phyloP scores from a whole-genome alignment of 2,797 vertebrate genomes.

The Phylloscopus collybita region DNA sequence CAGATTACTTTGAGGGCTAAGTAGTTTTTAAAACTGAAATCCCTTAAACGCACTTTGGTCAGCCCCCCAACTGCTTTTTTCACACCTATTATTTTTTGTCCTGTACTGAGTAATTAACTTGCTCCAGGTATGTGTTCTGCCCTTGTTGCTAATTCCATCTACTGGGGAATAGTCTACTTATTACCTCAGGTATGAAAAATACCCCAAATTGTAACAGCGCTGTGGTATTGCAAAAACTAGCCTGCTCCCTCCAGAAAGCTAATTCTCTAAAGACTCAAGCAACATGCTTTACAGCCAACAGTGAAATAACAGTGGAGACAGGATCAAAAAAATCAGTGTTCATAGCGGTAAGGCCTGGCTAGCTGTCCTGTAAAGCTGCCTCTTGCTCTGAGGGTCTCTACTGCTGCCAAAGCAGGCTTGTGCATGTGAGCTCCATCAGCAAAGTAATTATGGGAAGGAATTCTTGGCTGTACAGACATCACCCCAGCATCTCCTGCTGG shows the following conservation, averaged over 20 bases:
- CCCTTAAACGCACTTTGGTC: neutral
- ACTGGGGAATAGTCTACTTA: neutral
- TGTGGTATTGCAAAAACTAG: neutral
- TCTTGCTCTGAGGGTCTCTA: neutral
- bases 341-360: neutral
- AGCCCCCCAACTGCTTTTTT: neutral
- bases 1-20: neutral
- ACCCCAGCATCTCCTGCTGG: neutral
- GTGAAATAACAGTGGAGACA: neutral
- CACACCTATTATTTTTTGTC: neutral
- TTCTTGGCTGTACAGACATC: neutral
- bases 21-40: neutral
- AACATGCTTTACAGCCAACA: neutral
- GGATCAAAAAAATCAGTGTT: neutral
- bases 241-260: neutral
- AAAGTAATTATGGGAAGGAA: accelerated
- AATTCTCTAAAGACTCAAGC: neutral
- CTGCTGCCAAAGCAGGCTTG: neutral
- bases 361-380: neutral
- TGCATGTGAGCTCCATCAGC: accelerated
- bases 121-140: neutral
- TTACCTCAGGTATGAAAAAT: neutral
- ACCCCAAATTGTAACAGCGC: neutral
- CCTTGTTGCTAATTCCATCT: neutral
- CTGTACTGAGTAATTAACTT: neutral